Percentiles rank a stretch among this genome's conserved stretches.
Evolutionary conservation across 1,140 invertebrate species (phyloP).

Genomic region (Marisa cornuarietis): DNA sequence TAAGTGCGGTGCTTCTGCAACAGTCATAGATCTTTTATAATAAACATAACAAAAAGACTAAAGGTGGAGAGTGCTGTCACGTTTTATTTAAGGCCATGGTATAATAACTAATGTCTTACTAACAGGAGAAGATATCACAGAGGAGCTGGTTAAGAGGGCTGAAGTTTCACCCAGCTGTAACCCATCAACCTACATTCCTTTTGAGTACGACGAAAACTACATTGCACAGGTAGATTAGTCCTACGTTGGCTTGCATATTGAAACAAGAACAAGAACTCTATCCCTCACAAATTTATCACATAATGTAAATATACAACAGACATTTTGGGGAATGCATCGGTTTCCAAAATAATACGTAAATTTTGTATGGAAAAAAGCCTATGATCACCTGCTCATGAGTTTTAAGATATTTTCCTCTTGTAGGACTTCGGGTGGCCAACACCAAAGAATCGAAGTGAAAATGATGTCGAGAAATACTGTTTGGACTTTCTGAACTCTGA

Average conservation of each 20-base stretch:
- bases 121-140: constrained; percentile 35
- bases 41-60: neutral
- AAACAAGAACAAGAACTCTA: no score
- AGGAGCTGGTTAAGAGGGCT: constrained; percentile 18
- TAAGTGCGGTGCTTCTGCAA: no score
- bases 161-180: constrained; percentile 14
- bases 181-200: constrained; percentile 5
- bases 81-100: no score
- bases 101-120: neutral
- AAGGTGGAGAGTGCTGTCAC: no score
- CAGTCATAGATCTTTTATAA: neutral
- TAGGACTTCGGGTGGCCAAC: constrained; percentile 44
- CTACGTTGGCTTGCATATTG: no score
- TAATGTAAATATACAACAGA: no score
- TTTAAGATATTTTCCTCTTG: neutral
- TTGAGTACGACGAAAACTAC: constrained; percentile 36
- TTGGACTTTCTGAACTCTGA: constrained; percentile 18
- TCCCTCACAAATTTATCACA: no score
- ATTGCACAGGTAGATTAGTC: neutral
- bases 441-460: constrained; percentile 33
- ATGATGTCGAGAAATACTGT: constrained; percentile 32
- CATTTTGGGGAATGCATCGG: no score
- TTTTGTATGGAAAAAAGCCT: no score
- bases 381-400: no score
- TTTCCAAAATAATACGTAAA: no score